Percentiles rank a stretch among this genome's conserved stretches.
These are phyloP conservation scores for Odontomyia ornata DNA, from an alignment of 2,888 invertebrate species.

Conservation along the genomic window DNA sequence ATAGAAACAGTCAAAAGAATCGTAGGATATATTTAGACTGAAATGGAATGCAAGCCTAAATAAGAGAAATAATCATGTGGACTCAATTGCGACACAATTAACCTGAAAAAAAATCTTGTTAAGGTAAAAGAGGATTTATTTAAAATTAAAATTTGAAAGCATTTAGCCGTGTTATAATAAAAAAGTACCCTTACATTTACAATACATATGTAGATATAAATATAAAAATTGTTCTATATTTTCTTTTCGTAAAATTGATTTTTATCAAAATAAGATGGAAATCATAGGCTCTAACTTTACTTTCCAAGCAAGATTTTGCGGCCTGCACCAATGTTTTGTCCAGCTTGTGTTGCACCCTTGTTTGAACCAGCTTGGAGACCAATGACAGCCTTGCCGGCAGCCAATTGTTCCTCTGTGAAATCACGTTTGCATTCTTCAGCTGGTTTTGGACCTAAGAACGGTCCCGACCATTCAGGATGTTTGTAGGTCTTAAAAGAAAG, in stretches of 20 bases:
- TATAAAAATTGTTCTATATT: constrained; percentile 32
- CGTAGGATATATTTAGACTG: too few relatives aligned
- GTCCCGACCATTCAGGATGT: constrained; percentile 85
- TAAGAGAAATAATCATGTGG: too few relatives aligned
- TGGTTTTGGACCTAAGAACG: constrained; percentile 93
- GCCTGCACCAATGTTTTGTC: constrained; percentile 88
- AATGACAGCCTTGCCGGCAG: constrained; percentile 87
- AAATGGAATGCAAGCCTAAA: too few relatives aligned
- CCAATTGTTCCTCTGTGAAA: constrained; percentile 90
- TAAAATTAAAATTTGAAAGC: too few relatives aligned
- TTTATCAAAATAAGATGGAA: constrained; percentile 13
- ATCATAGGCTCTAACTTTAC: constrained; percentile 66
- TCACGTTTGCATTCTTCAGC: constrained; percentile 93
- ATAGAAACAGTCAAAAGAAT: too few relatives aligned
- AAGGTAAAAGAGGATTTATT: too few relatives aligned
- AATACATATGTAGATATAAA: constrained; percentile 25
- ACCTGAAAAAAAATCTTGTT: too few relatives aligned
- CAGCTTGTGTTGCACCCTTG: constrained; percentile 94
- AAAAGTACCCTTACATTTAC: constrained; percentile 38
- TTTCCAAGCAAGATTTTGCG: constrained; percentile 92
- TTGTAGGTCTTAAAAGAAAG: constrained; percentile 78
- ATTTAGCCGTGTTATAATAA: constrained; percentile 21
- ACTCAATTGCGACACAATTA: too few relatives aligned
- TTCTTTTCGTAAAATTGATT: constrained; percentile 8
- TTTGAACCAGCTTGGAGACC: constrained; percentile 96